Conservation (phyloP, 2,888 invertebrate species). For the Agrotis exclamationis region DNA sequence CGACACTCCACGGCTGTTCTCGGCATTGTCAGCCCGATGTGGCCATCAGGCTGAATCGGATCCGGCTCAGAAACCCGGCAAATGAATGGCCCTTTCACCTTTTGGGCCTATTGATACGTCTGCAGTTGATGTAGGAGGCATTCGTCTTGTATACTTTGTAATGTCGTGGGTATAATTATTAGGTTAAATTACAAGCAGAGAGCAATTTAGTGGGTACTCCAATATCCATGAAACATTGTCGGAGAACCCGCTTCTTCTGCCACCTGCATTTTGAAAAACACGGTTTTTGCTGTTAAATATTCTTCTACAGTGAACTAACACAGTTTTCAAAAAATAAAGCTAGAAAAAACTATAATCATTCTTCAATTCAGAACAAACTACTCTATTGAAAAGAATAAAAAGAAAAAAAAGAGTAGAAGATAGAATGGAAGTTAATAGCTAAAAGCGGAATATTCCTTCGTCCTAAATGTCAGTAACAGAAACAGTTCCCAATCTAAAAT, state of each 20-base stretch:
- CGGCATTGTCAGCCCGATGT: slow-evolving; percentile 60
- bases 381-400: not conserved
- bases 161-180: slow-evolving; percentile 8
- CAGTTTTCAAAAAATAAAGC: too few relatives aligned
- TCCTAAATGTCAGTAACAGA: not conserved
- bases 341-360: too few relatives aligned
- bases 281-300: too few relatives aligned
- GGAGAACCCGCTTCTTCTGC: not conserved
- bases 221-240: not conserved
- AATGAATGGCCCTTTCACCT: slow-evolving; percentile 62
- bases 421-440: too few relatives aligned
- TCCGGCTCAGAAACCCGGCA: slow-evolving; percentile 40
- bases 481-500: slow-evolving; percentile 1
- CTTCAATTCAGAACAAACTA: too few relatives aligned
- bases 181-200: not conserved
- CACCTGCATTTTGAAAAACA: too few relatives aligned
- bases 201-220: not conserved
- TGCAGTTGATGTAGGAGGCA: slow-evolving; percentile 15
- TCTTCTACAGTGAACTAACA: too few relatives aligned
- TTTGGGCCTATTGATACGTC: slow-evolving; percentile 38
- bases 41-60: slow-evolving; percentile 59
- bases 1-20: slow-evolving; percentile 50
- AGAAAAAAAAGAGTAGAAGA: not conserved
- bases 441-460: not conserved
- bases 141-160: slow-evolving; percentile 30